Base-by-base conservation (phyloP, 2,113 vertebrate species). In the Grammomys surdaster region DNA sequence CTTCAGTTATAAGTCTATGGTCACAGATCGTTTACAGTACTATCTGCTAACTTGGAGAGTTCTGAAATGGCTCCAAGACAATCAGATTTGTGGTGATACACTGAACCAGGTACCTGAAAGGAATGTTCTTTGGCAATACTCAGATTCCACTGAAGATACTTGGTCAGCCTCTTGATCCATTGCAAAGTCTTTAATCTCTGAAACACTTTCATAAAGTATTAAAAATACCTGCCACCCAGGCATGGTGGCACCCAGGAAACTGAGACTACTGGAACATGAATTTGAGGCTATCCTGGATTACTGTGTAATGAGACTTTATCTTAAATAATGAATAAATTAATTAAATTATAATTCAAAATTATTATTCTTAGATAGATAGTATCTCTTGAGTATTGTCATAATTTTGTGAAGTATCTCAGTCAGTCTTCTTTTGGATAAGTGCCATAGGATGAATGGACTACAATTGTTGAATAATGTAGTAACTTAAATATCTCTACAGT, bases 401-500 rank as follows among this genome's bases (percentile, higher is more conserved):
- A 60, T 75, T 93, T 87, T 94, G 51, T 70, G 73, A 97, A 94
- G 69, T 85, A 43, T 51, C 43, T 95, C 43, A 67, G 20, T 86
- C 43, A 93, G 65, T 94, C 63, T 88, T n/a, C 67, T 75, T 16
- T 46, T 60, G 14, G 11, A 5, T 58, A 20, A 90, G 65, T 65
- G 86, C 73, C 58, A 75, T 51, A 78, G 63, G 31, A 86, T 60
- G 13, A 92, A 43, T 26, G 84, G 65, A 3, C 26, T 65, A 26
- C 22, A 28, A 48, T 19, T 82, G 1, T 67, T 77, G 75, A 93
- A 46, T 26, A 88, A 17, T 36, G 7, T 10, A 11, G 22, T 94
- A 5, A 46, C 81, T 90, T 92, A 60, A 28, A 65, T 85, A 80
- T 22, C 17, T 22, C 33, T 92, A 5, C 56, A 92, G 70, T 24